phyloP scores from a whole-genome alignment of 1,140 invertebrate genomes.

The Conus betulinus region DNA sequence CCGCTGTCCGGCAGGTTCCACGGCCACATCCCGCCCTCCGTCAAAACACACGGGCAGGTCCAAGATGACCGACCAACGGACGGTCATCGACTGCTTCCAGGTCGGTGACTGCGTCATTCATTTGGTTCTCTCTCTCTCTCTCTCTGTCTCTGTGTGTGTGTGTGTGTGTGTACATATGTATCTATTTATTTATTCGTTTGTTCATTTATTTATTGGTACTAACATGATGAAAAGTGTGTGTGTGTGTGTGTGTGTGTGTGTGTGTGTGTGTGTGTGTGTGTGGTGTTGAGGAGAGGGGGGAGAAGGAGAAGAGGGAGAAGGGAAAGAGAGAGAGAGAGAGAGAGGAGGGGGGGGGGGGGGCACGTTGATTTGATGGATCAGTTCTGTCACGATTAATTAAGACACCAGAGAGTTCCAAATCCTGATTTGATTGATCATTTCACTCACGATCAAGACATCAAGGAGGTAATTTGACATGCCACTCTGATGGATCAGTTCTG shows the following conservation, averaged over 20 bases:
- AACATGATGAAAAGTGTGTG: background rate
- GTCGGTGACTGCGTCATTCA: background rate
- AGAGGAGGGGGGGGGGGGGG: background rate
- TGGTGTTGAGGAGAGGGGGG: background rate
- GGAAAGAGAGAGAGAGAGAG: background rate
- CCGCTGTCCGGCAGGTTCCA: background rate
- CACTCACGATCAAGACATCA: too few relatives aligned
- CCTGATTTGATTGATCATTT: too few relatives aligned
- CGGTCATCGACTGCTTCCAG: background rate
- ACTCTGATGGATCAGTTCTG: background rate
- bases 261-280: slow-evolving; percentile 3
- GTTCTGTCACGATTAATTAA: too few relatives aligned
- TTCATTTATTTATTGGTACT: background rate
- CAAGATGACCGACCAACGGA: background rate
- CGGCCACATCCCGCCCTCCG: background rate
- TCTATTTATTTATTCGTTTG: background rate
- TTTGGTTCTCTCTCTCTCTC: too few relatives aligned
- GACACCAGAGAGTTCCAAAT: too few relatives aligned
- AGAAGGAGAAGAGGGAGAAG: background rate
- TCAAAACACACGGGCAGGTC: background rate
- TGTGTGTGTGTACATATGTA: background rate
- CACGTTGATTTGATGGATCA: background rate
- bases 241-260: slow-evolving; percentile 6
- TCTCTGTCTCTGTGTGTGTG: background rate
- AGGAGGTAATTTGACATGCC: too few relatives aligned